Evolutionary conservation across 2,888 invertebrate genomes (phyloP).

Genomic region (Cephus pygmeus): DNA sequence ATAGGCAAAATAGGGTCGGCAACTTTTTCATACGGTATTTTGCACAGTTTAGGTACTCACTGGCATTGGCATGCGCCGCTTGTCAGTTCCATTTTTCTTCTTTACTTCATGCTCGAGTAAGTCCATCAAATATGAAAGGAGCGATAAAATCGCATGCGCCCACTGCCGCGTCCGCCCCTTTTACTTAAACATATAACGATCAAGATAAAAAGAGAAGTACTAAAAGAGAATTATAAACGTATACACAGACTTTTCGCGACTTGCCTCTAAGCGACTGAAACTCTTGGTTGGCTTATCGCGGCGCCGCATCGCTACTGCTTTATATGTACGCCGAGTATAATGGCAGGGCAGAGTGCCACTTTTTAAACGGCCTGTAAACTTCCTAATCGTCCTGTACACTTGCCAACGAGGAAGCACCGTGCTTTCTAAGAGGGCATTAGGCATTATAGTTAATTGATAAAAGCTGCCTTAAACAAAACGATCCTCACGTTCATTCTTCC

Average conservation of each 20-base stretch:
- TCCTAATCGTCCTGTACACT: background rate
- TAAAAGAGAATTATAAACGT: background rate
- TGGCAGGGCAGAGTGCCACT: background rate
- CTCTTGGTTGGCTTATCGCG: background rate
- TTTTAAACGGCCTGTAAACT: background rate
- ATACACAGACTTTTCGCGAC: background rate
- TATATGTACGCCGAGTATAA: background rate
- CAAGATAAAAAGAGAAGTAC: background rate
- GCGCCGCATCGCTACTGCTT: background rate
- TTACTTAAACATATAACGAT: background rate
- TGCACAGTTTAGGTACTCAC: background rate
- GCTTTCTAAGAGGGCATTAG: background rate
- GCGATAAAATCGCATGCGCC: background rate
- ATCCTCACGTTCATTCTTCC: background rate
- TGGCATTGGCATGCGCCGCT: background rate
- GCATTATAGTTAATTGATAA: background rate
- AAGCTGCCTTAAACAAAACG: background rate
- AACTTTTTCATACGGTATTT: background rate
- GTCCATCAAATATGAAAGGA: background rate
- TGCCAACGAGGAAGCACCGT: background rate
- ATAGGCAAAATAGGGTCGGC: background rate
- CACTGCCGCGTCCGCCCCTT: background rate
- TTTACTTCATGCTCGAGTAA: background rate
- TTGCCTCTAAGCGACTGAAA: background rate
- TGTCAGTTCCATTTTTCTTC: background rate